A percentile compares a stretch with the other conserved stretches of the same genome.
Evolutionary conservation across 2,888 invertebrate species (phyloP).

Genomic region (Machimus rusticus): DNA sequence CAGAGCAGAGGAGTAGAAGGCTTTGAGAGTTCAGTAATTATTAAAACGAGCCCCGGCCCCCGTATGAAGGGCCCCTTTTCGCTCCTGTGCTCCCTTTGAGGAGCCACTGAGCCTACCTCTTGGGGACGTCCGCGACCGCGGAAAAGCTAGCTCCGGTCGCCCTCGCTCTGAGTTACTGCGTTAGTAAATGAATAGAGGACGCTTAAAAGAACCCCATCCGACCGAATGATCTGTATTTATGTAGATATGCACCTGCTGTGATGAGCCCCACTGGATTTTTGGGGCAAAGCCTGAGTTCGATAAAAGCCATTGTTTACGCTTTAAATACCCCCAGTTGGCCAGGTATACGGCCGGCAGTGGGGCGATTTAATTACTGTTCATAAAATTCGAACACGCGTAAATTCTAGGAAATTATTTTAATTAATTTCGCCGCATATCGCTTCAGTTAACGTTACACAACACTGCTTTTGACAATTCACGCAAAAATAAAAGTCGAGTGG

Average conservation of each 20-base stretch:
- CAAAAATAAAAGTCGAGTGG: not conserved
- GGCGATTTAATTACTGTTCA: not conserved
- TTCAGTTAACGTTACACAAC: constrained; percentile 2
- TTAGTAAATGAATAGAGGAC: not conserved
- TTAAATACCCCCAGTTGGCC: not conserved
- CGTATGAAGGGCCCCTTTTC: not conserved
- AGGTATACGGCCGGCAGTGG: not conserved
- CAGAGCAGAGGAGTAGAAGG: not conserved
- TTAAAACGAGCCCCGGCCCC: not conserved
- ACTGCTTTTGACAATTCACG: not conserved
- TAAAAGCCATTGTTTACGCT: not conserved
- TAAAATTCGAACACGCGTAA: constrained; percentile 5
- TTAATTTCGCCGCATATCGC: constrained; percentile 4
- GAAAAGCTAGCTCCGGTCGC: not conserved
- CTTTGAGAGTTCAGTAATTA: not conserved
- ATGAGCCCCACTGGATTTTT: not conserved
- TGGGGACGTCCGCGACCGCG: not conserved
- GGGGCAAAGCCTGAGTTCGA: not conserved
- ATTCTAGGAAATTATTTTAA: constrained; percentile 1
- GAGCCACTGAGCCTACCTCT: not conserved
- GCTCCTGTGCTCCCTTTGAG: not conserved
- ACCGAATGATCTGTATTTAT: not conserved
- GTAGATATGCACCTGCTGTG: not conserved
- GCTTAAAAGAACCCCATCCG: not conserved
- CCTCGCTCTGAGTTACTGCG: not conserved